phyloP scores from a whole-genome alignment of 2,113 vertebrate species.

The Bambusicola thoracicus region DNA sequence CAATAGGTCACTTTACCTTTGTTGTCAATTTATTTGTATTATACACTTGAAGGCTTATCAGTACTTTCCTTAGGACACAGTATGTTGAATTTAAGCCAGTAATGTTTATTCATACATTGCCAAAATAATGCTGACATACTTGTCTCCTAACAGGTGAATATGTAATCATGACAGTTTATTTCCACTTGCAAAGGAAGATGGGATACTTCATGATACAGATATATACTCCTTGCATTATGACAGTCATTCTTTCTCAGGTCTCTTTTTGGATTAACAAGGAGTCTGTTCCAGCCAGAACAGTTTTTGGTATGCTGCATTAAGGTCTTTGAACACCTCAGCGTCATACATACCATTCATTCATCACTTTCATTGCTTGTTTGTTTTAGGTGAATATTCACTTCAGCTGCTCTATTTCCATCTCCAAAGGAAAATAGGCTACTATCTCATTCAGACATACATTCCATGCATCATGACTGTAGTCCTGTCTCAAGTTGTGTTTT shows the following conservation, averaged over 20 bases:
- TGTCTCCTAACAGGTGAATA: constrained; percentile 91
- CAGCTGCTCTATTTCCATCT: constrained; percentile 66
- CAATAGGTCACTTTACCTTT: neutral
- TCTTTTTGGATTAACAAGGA: constrained; percentile 99
- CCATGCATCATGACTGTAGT: constrained; percentile 86
- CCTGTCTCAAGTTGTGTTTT: constrained; percentile 86
- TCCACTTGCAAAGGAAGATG: constrained; percentile 98
- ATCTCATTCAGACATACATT: constrained; percentile 85
- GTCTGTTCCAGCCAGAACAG: constrained; percentile 94
- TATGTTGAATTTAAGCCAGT: constrained; percentile 29
- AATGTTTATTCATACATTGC: constrained; percentile 15
- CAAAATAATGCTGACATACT: constrained; percentile 49
- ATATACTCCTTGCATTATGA: constrained; percentile 97
- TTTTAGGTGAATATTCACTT: constrained; percentile 69
- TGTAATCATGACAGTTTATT: constrained; percentile 96
- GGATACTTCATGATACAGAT: constrained; percentile 99
- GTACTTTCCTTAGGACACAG: constrained; percentile 1
- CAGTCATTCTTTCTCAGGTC: constrained; percentile 95
- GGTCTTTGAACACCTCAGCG: constrained; percentile 15
- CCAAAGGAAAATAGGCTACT: constrained; percentile 83
- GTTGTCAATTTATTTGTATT: constrained; percentile 29
- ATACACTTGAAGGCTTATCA: neutral
- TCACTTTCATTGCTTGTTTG: constrained; percentile 29
- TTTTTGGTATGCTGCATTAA: constrained; percentile 86
- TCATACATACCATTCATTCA: neutral